Base-by-base conservation (phyloP, 1,140 invertebrate genomes). In the Leguminivora glycinivorella region DNA sequence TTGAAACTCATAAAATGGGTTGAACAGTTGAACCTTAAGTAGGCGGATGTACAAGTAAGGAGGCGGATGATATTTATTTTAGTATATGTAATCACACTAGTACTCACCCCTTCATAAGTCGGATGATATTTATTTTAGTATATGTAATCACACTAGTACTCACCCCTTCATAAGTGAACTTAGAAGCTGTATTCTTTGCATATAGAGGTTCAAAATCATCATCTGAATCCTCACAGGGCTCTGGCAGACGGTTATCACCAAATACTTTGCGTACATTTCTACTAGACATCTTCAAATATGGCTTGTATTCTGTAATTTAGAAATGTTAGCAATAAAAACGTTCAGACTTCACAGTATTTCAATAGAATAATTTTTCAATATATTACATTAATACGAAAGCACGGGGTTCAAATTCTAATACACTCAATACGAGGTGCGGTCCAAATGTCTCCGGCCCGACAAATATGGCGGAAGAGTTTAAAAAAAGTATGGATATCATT, bases 201-300 rank as follows among this genome's bases (percentile, higher is more conserved):
- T 77, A 83, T 0, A 72, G 63, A 3, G 83, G 83, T 56, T 78
- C 71, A 70, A 77, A 84, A 9, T 82, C 83, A 29, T 80, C 81
- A 70, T 84, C 81, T 7, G 78, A 80, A 19, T 68, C 68, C 1
- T 68, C 72, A 56, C 77, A 74, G 9, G 76, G 70, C 4, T 75
- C 75, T 7, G 79, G 76, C 12, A 79, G 71, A 0, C 68, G 25
- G 1, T 40, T 70, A 26, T 69, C 38, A n/a, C 78, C 77, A 47
- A 69, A 68, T 19, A 77, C 6, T 40, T 78, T 83, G 1, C 81
- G 72, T 10, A 81, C 22, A 73, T 79, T 70, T 14, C 82, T 74
- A 14, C 34, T 60, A 5, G 81, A 81, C 82, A 84, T 84, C 9
- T 52, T 74, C 22, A 22, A 2, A 22, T 52, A 5, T 19, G 19